phyloP scores from a whole-genome alignment of 2,113 vertebrate genomes.

The Carassius carassius region DNA sequence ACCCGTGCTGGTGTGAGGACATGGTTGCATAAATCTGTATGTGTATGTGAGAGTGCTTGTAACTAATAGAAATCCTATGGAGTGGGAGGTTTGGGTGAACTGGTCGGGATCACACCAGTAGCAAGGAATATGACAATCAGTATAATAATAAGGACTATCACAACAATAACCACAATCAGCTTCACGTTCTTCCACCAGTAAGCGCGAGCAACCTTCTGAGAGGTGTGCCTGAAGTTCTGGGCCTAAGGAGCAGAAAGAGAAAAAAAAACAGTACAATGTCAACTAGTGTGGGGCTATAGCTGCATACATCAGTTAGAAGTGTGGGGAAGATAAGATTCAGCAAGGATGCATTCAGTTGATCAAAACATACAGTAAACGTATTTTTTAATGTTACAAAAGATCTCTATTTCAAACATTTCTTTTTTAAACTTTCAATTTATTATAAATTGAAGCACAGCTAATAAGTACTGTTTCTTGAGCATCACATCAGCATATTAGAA shows the following conservation, averaged over 20 bases:
- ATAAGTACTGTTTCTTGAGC: too few relatives aligned
- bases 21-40: slow-evolving; percentile 33
- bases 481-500: too few relatives aligned
- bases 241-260: slow-evolving; percentile 73
- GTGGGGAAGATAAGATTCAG: neutral
- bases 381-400: too few relatives aligned
- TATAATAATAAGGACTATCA: slow-evolving; percentile 80
- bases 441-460: neutral
- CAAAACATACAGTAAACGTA: neutral
- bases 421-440: neutral
- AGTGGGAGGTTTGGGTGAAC: neutral
- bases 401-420: neutral
- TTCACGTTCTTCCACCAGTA: slow-evolving; percentile 97
- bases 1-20: slow-evolving; percentile 17
- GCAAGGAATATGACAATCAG: slow-evolving; percentile 86
- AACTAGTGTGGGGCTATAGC: neutral
- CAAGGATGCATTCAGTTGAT: neutral
- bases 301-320: neutral
- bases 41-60: slow-evolving; percentile 41
- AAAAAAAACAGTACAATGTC: neutral
- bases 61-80: slow-evolving; percentile 25
- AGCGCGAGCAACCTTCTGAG: slow-evolving; percentile 87
- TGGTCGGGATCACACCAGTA: slow-evolving; percentile 81
- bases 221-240: slow-evolving; percentile 91
- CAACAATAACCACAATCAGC: slow-evolving; percentile 82